A percentile compares a stretch with the other conserved stretches of the same genome.
phyloP scores from a whole-genome alignment of 2,797 vertebrate genomes.

The Cichlasoma orientale region DNA sequence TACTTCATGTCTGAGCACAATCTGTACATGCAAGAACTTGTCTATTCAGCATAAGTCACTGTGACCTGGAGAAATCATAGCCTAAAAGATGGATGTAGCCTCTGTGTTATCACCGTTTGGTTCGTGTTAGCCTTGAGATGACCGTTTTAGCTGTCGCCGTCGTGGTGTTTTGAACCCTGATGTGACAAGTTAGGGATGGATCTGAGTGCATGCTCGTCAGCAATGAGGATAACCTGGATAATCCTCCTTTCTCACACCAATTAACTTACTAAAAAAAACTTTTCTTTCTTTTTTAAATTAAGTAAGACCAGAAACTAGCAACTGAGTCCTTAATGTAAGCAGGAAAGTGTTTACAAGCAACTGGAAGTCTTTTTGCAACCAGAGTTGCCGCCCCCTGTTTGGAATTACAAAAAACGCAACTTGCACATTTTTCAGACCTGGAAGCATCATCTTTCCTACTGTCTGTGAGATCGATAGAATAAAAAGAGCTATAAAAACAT shows the following conservation, averaged over 20 bases:
- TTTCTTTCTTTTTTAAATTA: too few species aligned
- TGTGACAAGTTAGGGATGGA: neutral
- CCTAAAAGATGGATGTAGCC: neutral
- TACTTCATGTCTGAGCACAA: neutral
- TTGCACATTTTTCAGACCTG: neutral
- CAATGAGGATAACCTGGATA: neutral
- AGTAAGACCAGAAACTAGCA: too few species aligned
- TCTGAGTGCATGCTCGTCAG: neutral
- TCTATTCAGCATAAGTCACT: neutral
- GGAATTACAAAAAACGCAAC: neutral
- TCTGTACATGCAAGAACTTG: neutral
- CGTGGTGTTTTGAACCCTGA: neutral
- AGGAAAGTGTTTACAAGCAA: too few species aligned
- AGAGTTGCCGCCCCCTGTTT: neutral
- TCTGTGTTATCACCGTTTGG: neutral
- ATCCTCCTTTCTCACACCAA: too few species aligned
- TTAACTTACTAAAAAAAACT: too few species aligned
- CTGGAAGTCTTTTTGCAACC: neutral
- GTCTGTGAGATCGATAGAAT: constrained; percentile 1
- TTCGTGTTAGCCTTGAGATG: neutral
- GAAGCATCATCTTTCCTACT: neutral
- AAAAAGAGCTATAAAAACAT: constrained; percentile 41
- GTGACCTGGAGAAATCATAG: neutral
- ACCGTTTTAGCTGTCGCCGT: neutral
- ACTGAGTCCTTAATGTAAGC: too few species aligned